Base-by-base conservation (phyloP, 2,113 vertebrate species). In the Lagopus leucura region DNA sequence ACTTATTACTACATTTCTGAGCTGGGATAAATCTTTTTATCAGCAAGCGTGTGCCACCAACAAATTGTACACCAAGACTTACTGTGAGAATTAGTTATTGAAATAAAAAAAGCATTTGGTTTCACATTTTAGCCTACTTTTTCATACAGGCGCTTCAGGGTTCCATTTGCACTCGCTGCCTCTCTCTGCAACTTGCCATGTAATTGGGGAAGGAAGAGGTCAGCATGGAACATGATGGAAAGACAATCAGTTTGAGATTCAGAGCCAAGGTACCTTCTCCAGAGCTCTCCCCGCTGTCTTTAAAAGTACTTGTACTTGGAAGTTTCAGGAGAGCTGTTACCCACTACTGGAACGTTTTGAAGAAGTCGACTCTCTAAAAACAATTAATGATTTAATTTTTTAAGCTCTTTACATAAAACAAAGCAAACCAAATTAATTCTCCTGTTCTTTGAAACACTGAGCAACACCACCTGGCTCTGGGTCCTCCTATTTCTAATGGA, bases 21-120 rank as follows among this genome's bases (percentile, higher is more conserved):
- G 45, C 38, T 7, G 24, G 61, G 38, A 88, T 28, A 65, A 74
- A 60, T 42, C 38, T 32, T 72, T 4, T 0, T 34, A 69, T 28
- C 38, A 28, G 79, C 0, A 5, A 52, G 21, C 8, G 34, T 8
- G 40, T 27, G 20, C 21, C 0, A 1, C 25, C 65, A 69, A 61
- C 19, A 85, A n/a, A 48, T 2, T 52, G 14, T 3, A 69, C 28
- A n/a, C 24, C 10, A 8, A 88, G 70, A 82, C 61, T 43, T 18
- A 28, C 61, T 50, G 58, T 27, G 34, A 92, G 22, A 86, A 69
- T 38, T 30, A 43, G 27, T 45, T 52, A 57, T 16, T 82, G 72
- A 63, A 86, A 34, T 43, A 82, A 70, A 19, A 19, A 2, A 1
- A 14, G 15, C 22, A 77, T 58, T 82, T 70, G 11, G 27, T 40